phyloP scores from a whole-genome alignment of 2,888 invertebrate species.

The Nemoura dubitans region DNA sequence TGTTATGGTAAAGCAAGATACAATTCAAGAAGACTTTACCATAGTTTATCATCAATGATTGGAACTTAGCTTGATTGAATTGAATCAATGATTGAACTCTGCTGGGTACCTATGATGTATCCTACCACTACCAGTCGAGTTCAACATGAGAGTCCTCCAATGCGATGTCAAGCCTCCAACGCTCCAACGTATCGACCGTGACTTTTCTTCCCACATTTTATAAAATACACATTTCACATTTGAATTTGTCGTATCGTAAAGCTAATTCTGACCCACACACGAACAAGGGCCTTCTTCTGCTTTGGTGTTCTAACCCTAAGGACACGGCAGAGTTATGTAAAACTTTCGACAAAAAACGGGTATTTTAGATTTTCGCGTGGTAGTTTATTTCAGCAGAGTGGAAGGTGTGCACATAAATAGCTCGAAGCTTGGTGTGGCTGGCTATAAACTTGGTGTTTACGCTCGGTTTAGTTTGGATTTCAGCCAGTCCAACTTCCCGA shows the following conservation, averaged over 20 bases:
- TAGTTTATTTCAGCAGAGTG: neutral
- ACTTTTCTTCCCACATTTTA: neutral
- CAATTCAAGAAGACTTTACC: slow-evolving; percentile 8
- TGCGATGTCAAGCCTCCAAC: neutral
- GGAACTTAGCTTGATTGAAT: slow-evolving; percentile 1
- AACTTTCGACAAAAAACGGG: neutral
- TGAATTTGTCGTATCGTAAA: neutral
- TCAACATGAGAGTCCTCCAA: neutral
- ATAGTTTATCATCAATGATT: slow-evolving; percentile 12
- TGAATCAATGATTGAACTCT: slow-evolving; percentile 15
- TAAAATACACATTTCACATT: neutral
- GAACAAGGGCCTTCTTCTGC: neutral
- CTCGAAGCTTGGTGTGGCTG: neutral
- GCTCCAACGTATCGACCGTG: neutral
- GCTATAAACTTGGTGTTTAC: neutral
- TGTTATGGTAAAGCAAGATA: neutral
- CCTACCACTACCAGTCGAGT: neutral
- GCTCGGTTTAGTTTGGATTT: neutral
- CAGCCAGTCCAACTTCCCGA: neutral
- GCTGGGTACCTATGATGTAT: neutral
- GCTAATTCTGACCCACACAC: neutral
- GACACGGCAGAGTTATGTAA: neutral
- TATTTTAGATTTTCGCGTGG: slow-evolving; percentile 7
- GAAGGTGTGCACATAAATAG: neutral
- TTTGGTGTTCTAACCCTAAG: neutral